Conservation (phyloP, 2,113 vertebrate species). For the Lethenteron camtschaticum region DNA sequence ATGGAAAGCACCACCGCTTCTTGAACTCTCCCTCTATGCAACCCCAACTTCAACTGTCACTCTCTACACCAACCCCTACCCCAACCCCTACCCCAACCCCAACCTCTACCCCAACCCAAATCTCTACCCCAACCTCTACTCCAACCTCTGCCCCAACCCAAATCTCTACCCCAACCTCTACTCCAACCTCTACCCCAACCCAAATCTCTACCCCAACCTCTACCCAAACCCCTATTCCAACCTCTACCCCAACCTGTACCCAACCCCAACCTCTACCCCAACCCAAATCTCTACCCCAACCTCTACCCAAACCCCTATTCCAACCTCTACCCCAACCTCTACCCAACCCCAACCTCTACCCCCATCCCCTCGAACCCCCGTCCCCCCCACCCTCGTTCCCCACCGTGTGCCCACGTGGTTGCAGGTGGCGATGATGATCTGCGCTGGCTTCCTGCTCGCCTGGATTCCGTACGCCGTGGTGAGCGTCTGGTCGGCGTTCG, state of each 20-base stretch:
- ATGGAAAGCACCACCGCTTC: too few relatives aligned
- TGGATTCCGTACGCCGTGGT: constrained; percentile 86
- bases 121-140: too few relatives aligned
- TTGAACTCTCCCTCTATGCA: too few relatives aligned
- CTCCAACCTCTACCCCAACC: too few relatives aligned
- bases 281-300: neutral
- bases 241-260: neutral
- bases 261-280: neutral
- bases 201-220: too few relatives aligned
- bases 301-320: neutral
- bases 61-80: too few relatives aligned
- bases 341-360: neutral
- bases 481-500: constrained; percentile 67
- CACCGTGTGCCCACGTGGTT: constrained; percentile 10
- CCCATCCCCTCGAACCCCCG: neutral
- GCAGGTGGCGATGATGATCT: constrained; percentile 86
- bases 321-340: neutral
- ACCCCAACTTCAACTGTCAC: too few relatives aligned
- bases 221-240: too few relatives aligned
- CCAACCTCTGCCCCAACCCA: too few relatives aligned
- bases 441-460: constrained; percentile 68
- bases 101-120: too few relatives aligned
- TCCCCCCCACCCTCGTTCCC: neutral
- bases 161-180: too few relatives aligned
- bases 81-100: too few relatives aligned